Conservation (phyloP, 1,140 invertebrate species). For the Leptopilina boulardi region DNA sequence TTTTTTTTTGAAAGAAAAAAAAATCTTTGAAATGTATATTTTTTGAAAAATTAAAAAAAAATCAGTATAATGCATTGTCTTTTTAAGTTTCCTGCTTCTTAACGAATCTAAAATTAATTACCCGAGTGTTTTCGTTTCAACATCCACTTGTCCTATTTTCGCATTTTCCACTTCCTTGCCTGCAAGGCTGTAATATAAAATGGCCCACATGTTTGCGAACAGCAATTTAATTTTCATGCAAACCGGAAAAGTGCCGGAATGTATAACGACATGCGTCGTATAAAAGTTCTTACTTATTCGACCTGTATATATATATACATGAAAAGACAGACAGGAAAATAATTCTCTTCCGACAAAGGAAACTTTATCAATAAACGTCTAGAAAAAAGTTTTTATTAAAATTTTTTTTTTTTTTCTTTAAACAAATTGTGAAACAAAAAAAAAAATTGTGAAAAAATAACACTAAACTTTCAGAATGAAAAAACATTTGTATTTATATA, state of each 20-base stretch:
- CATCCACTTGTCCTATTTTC: conserved; percentile 37
- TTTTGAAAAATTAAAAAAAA: background rate
- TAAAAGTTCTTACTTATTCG: conserved; percentile 8
- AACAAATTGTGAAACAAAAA: too few species aligned
- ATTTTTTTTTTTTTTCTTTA: too few species aligned
- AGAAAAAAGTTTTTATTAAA: background rate
- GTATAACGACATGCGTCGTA: conserved; percentile 13
- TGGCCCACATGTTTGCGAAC: conserved; percentile 7
- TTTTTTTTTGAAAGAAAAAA: too few species aligned
- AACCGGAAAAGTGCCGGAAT: background rate
- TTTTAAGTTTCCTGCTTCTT: conserved; percentile 33
- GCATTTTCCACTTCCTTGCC: conserved; percentile 23
- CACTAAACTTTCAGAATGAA: too few species aligned
- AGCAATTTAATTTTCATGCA: conserved; percentile 17
- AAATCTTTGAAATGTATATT: too few species aligned
- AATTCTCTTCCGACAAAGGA: background rate
- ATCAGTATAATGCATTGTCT: conserved; percentile 15
- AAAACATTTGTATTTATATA: too few species aligned
- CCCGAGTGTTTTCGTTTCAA: conserved; percentile 36
- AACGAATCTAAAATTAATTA: conserved; percentile 38
- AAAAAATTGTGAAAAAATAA: too few species aligned
- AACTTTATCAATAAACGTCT: background rate
- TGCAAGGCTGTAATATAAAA: conserved; percentile 23
- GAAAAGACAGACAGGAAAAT: background rate
- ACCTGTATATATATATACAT: background rate